Base-by-base conservation (phyloP, 2,888 invertebrate genomes). In the Callosobruchus maculatus region DNA sequence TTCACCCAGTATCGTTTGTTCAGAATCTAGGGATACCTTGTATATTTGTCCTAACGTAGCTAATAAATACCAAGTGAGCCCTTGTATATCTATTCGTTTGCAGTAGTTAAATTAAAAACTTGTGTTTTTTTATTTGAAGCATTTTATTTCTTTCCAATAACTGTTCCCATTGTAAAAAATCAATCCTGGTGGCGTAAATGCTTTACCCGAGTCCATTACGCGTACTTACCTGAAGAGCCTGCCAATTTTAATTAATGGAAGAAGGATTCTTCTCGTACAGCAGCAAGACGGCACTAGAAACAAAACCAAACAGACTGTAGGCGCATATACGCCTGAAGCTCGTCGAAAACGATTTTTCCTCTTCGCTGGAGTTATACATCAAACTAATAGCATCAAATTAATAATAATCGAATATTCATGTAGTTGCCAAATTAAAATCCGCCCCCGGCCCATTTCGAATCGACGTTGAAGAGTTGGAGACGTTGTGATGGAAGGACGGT, bases 381-480 rank as follows among this genome's bases (percentile, higher is more conserved):
- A 83, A 80, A 83, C 78, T 83, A 83, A 83, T 83, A 80, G 81
- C 80, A 77, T 77, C 78, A 80, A 81, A 85, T 85, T 84, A 84
- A 84, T 84, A 84, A 82, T 82, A 84, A 82, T 83, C 81, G 81
- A 83, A 83, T 83, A 82, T 84, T 84, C 83, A 84, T 84, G 82
- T 80, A 82, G 83, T 84, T 84, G 84, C 84, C 83, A 85, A 85
- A 85, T 85, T 85, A 85, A 84, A 84, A 83, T 81, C 84, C 83
- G 84, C 84, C 84, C 83, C 82, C 81, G 79, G 78, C 78, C 74
- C 71, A 7, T 22, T 68, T 68, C 68, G 68, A 68, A 21, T 22
- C 49, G 49, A 20, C 26, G 49, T 20, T 72, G 74, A 73, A 72
- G 49, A 49, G 13, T 49, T 49, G 49, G 49, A 49, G 49, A 49